These are phyloP conservation scores for Campaea margaritaria DNA, from an alignment of 2,888 invertebrate species.

Conservation along the genomic window DNA sequence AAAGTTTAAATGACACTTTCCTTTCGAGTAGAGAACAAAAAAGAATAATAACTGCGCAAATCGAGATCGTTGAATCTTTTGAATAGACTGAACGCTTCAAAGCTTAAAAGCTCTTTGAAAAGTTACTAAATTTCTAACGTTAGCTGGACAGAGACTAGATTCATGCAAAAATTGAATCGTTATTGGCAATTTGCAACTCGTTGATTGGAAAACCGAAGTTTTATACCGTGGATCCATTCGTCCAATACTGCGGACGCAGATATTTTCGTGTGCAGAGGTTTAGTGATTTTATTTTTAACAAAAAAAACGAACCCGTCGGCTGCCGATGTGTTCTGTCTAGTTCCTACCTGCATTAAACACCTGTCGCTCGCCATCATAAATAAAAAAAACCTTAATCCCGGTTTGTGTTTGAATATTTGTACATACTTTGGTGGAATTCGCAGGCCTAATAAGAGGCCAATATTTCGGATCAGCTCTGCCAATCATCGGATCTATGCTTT, in stretches of 20 bases:
- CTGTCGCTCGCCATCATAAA: slow-evolving; percentile 66
- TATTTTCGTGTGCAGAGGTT: slow-evolving; percentile 45
- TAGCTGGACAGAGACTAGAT: slow-evolving; percentile 33
- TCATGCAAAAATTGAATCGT: slow-evolving; percentile 40
- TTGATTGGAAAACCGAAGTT: slow-evolving; percentile 33
- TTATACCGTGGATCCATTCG: slow-evolving; percentile 29
- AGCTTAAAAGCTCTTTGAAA: slow-evolving; percentile 13
- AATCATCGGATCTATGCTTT: slow-evolving; percentile 12
- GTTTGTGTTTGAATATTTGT: slow-evolving; percentile 28
- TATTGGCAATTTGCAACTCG: slow-evolving; percentile 42
- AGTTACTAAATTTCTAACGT: slow-evolving; percentile 28
- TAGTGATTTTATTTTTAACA: slow-evolving; percentile 57
- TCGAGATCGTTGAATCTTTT: slow-evolving; percentile 18
- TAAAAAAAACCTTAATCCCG: slow-evolving; percentile 49
- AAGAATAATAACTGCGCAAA: slow-evolving; percentile 23
- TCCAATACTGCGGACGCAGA: slow-evolving; percentile 37
- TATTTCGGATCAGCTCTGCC: slow-evolving; percentile 16
- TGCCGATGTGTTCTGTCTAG: slow-evolving; percentile 50
- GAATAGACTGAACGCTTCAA: slow-evolving; percentile 13
- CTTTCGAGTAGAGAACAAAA: slow-evolving; percentile 17
- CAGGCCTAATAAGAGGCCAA: slow-evolving; percentile 24
- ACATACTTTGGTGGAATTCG: slow-evolving; percentile 29
- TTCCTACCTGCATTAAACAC: slow-evolving; percentile 79
- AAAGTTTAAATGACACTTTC: slow-evolving; percentile 36
- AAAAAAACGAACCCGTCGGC: slow-evolving; percentile 55